These are phyloP conservation scores for Platycheirus rosarum DNA, from an alignment of 2,888 invertebrate species.

Conservation along the genomic window DNA sequence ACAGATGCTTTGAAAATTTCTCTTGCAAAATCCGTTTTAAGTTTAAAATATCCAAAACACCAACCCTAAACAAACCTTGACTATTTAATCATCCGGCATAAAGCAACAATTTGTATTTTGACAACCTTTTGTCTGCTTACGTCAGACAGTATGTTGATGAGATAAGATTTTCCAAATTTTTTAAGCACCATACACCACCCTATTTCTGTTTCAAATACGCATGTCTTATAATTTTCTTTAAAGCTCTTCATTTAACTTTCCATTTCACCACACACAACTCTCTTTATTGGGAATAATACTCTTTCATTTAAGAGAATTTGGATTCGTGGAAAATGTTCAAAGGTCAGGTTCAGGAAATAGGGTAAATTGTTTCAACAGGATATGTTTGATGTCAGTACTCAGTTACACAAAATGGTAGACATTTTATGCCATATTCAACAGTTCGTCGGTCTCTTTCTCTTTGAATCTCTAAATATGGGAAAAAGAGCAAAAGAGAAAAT, in stretches of 20 bases:
- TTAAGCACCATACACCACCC: not conserved
- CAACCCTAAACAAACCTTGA: not conserved
- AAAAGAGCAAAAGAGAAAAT: slow-evolving; percentile 7
- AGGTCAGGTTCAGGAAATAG: too few species aligned
- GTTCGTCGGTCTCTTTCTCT: slow-evolving; percentile 43
- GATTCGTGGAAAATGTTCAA: too few species aligned
- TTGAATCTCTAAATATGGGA: not conserved
- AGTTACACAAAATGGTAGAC: too few species aligned
- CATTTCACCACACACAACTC: not conserved
- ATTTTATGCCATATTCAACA: slow-evolving; percentile 69
- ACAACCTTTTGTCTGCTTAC: slow-evolving; percentile 2
- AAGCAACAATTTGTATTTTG: slow-evolving; percentile 24
- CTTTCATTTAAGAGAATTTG: not conserved
- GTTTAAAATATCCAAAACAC: too few species aligned
- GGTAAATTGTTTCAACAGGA: too few species aligned
- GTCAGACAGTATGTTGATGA: slow-evolving; percentile 2
- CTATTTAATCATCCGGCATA: not conserved
- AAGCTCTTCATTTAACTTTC: not conserved
- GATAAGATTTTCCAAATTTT: too few species aligned
- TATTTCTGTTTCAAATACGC: not conserved
- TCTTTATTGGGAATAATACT: not conserved
- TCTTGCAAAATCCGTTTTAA: too few species aligned
- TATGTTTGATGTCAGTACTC: too few species aligned
- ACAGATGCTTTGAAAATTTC: too few species aligned
- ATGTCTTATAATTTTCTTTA: not conserved